Evolutionary conservation across 2,113 vertebrate species (phyloP).

Genomic region (Sardina pilchardus): DNA sequence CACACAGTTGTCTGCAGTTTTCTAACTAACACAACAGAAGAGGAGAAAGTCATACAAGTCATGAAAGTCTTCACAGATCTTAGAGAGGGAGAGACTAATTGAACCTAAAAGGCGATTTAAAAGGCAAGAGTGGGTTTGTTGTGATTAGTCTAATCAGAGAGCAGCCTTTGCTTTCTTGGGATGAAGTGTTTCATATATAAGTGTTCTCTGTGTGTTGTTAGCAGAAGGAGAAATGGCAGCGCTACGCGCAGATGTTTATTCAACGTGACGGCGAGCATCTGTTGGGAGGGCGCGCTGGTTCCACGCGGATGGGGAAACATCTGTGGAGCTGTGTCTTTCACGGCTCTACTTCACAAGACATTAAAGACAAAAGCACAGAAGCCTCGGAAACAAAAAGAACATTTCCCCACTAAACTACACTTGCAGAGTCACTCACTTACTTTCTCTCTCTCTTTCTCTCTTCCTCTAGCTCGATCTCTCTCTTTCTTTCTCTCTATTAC

Average conservation of each 20-base stretch:
- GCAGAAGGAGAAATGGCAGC: conserved; percentile 12
- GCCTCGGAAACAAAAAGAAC: not conserved
- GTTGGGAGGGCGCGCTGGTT: conserved; percentile 51
- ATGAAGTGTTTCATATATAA: not conserved
- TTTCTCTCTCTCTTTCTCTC: no score
- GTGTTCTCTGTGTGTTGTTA: not conserved
- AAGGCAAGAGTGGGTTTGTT: not conserved
- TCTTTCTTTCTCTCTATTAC: no score
- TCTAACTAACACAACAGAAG: not conserved
- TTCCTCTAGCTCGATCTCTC: no score
- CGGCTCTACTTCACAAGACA: conserved; percentile 59
- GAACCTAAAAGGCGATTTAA: not conserved
- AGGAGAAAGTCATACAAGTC: no score
- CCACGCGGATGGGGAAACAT: conserved; percentile 56
- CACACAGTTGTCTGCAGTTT: not conserved
- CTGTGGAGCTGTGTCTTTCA: conserved; percentile 60
- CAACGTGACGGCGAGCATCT: conserved; percentile 59
- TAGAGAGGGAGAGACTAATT: not conserved
- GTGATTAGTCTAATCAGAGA: not conserved
- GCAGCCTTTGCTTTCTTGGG: not conserved
- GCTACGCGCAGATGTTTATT: conserved; percentile 44
- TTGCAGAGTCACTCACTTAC: no score
- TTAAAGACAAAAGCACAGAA: conserved; percentile 46
- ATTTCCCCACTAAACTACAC: no score
- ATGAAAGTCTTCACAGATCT: not conserved